Conservation (phyloP, 2,888 invertebrate genomes). For the Nysson spinosus region DNA sequence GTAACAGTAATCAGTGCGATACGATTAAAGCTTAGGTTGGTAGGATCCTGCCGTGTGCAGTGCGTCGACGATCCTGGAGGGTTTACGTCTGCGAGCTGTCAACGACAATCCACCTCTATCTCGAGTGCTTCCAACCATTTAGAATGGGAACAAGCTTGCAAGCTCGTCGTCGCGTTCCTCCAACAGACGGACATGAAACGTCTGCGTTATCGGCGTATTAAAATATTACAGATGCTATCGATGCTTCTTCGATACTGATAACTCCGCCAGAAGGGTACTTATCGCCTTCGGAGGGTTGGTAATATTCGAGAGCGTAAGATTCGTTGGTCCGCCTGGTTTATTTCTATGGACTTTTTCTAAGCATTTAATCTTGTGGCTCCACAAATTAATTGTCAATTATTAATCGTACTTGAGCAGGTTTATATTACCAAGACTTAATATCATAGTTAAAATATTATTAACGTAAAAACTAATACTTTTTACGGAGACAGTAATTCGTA, state of each 20-base stretch:
- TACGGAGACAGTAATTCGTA: too few species aligned
- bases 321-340: too few species aligned
- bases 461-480: too few species aligned
- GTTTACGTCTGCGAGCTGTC: constrained; percentile 38
- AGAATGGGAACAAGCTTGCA: constrained; percentile 29
- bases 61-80: constrained; percentile 13
- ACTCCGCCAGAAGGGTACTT: too few species aligned
- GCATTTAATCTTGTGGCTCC: too few species aligned
- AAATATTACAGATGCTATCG: constrained; percentile 10
- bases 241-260: not conserved
- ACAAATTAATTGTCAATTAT: too few species aligned
- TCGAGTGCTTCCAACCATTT: constrained; percentile 27
- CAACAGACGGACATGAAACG: constrained; percentile 10
- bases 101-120: constrained; percentile 37
- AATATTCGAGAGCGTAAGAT: constrained; percentile 3
- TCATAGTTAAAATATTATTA: too few species aligned
- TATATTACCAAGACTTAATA: too few species aligned
- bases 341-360: too few species aligned
- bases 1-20: constrained; percentile 8
- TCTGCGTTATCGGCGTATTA: constrained; percentile 7
- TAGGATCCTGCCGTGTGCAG: constrained; percentile 24
- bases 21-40: constrained; percentile 24
- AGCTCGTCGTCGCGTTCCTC: constrained; percentile 4
- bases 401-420: too few species aligned
- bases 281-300: not conserved